Base-by-base conservation (phyloP, 2,113 vertebrate species). In the Sula dactylatra region DNA sequence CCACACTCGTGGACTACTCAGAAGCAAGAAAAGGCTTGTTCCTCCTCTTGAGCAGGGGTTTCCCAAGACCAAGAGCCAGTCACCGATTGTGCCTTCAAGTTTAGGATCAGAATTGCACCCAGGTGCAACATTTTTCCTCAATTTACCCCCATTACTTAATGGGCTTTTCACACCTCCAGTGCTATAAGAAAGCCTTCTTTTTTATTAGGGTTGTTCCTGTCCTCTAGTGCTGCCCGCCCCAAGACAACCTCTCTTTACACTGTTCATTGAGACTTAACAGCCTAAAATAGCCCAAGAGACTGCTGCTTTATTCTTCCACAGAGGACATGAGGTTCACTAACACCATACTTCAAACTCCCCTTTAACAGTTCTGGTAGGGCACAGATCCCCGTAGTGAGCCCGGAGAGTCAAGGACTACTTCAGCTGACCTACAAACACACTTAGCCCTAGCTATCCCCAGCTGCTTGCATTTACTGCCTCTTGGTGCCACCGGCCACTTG, bases 381-480 rank as follows among this genome's bases (percentile, higher is more conserved):
- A 31, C 29, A 69, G 10, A 26, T 5, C 29, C 3, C 40, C 1
- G 3, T 3, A 27, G 13, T 4, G 5, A 55, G 52, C 15, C 11
- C 32, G 9, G 5, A 45, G 11, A 82, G 17, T 8, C 19, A 76
- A 38, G 17, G 42, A 4, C 47, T 58, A 36, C 31, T n/a, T 32
- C 44, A 55, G 17, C 20, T 42, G 13, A 6, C 38, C 47, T 54
- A 58, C 24, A 42, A 21, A 42, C 36, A 36, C 36, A 8, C 6
- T 25, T 5, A 56, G 3, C 65, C 25, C 22, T 18, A 22, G 11
- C 58, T 49, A 16, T 62, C 2, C 12, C 25, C 27, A 80, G 32
- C n/a, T 71, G 21, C 26, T 38, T 17, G 7, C 24, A 44, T 38
- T 44, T 42, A 62, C 25, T 36, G 24, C 21, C 36, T 77, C 50